Percentiles rank a stretch among this genome's conserved stretches.
phyloP scores from a whole-genome alignment of 2,113 vertebrate genomes.

The Mus spicilegus region DNA sequence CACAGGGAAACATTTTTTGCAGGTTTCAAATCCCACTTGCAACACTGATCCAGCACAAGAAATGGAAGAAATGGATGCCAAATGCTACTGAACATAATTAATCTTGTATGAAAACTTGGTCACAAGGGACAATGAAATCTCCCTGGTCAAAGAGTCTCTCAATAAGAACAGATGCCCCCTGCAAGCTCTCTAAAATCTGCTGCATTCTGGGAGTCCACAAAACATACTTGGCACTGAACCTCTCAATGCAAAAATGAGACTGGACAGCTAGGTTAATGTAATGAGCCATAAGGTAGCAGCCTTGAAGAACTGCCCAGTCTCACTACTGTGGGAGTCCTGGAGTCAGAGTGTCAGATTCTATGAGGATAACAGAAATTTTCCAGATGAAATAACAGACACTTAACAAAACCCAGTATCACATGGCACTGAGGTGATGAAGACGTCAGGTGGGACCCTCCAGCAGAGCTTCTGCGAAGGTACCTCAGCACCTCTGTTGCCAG shows the following conservation, averaged over 20 bases:
- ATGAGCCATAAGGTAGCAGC: not conserved
- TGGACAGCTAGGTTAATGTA: not conserved
- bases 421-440: not conserved
- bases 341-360: not conserved
- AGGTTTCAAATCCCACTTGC: not conserved
- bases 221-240: not conserved
- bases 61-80: not conserved
- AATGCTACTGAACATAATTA: not conserved
- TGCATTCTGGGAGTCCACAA: not conserved
- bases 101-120: not conserved
- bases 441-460: not conserved
- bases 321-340: not conserved
- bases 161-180: not conserved
- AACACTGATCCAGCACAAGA: constrained; percentile 30
- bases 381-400: not conserved
- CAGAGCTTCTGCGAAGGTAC: not conserved
- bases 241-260: not conserved
- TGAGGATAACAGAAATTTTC: not conserved
- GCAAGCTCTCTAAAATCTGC: constrained; percentile 16
- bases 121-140: constrained; percentile 19
- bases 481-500: too few species aligned
- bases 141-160: not conserved
- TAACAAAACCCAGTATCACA: not conserved
- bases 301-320: not conserved
- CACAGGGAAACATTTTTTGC: not conserved